Base-by-base conservation (phyloP, 2,113 vertebrate species). In the Leptobrachium ailaonicum region DNA sequence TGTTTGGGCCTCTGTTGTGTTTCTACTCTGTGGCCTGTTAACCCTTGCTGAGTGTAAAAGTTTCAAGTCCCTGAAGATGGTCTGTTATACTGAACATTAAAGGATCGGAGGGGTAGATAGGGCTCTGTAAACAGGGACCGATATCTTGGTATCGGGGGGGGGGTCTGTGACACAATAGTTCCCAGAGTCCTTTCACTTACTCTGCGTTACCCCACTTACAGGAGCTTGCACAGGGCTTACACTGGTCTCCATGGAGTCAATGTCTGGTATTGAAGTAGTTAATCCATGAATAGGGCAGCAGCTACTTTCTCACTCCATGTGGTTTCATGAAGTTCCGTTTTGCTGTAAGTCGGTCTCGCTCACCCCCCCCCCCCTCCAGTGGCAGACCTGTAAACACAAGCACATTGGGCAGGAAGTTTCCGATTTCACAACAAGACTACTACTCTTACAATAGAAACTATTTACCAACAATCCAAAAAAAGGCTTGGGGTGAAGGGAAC, bases 401-500 rank as follows among this genome's bases (percentile, higher is more conserved):
- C 64, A 74, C 71, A 41, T n/a, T 47, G 53, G 58, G 64, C 71
- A 75, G 71, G 66, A 81, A 81, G 64, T 62, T 64, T 75, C 20
- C 54, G 11, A 62, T 81, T 81, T 54, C 79, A 69, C 71, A 81
- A 81, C 40, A 62, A 20, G 47, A 54, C 53, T 81, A 81, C 66
- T 68, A 62, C 47, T 69, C 62, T 81, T 81, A 69, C 79, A 81
- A 69, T 64, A 81, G 79, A 75, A 58, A 81, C 79, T 81, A 81
- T 81, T 81, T 81, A 81, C 79, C 79, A 81, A 75, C 79, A 81
- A 81, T 74, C 41, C 66, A 41, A 41, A 81, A 80, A 80, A 80
- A 71, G 47, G 13, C 42, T 50, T 6, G 54, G 11, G 44, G 58
- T n/a, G 56, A 10, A 13, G 42, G 47, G 53, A 64, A 41, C 54